Evolutionary conservation across 2,888 invertebrate species (phyloP).

Genomic region (Megastigmus dorsalis): DNA sequence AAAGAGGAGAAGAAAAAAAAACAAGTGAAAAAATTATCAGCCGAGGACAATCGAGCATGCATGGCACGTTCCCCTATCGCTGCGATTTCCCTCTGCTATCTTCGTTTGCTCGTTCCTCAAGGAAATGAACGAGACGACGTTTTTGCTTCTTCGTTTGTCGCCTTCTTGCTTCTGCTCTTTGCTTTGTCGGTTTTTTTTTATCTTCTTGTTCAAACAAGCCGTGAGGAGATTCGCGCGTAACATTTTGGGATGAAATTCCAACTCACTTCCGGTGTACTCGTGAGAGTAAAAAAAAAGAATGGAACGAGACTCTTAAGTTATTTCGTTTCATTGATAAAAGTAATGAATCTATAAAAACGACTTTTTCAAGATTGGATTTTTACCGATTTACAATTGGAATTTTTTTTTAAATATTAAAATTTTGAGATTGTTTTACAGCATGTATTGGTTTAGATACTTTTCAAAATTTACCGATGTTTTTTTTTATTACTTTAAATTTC

Average conservation of each 20-base stretch:
- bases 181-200: background rate
- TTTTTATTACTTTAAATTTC: background rate
- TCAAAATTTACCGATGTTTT: background rate
- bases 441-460: constrained; percentile 5
- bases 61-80: constrained; percentile 34
- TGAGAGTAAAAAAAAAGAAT: background rate
- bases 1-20: constrained; percentile 53
- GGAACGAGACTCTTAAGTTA: background rate
- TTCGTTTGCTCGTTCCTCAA: constrained; percentile 28
- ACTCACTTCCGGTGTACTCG: constrained; percentile 1
- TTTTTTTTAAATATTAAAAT: background rate
- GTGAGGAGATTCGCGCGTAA: background rate
- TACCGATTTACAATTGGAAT: constrained; percentile 6
- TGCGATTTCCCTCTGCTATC: constrained; percentile 44
- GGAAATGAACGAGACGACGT: constrained; percentile 25
- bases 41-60: constrained; percentile 42
- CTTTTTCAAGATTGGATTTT: background rate
- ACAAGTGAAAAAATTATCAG: constrained; percentile 31
- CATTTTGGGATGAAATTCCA: constrained; percentile 6
- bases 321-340: background rate
- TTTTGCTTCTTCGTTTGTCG: constrained; percentile 31
- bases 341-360: constrained; percentile 1
- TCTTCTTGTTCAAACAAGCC: background rate
- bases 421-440: constrained; percentile 2
- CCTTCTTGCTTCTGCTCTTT: constrained; percentile 7